These are phyloP conservation scores for Strix uralensis DNA, from an alignment of 2,113 vertebrate genomes.

Conservation along the genomic window DNA sequence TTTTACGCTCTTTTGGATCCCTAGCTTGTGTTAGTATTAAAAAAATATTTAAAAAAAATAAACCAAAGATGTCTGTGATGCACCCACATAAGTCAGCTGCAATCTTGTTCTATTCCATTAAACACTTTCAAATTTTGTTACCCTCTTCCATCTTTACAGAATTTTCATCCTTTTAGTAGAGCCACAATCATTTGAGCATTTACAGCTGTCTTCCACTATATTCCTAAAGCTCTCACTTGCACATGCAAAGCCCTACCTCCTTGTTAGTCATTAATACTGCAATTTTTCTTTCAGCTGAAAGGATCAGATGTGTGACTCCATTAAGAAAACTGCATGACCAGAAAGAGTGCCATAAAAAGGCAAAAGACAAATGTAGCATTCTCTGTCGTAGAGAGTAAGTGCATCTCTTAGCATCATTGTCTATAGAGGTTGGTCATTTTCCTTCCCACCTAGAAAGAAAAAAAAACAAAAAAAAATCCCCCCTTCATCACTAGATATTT, in stretches of 20 bases:
- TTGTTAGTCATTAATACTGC: neutral
- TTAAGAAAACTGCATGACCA: neutral
- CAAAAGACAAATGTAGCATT: neutral
- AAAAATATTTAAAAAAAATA: neutral
- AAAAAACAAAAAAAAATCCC: neutral
- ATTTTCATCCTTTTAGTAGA: neutral
- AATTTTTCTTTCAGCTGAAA: constrained; percentile 2
- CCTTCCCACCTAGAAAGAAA: neutral
- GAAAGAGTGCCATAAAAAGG: neutral
- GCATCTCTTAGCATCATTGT: neutral
- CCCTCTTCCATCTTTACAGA: neutral
- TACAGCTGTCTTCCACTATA: neutral
- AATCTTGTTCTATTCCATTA: neutral
- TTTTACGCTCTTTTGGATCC: neutral
- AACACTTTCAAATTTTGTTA: neutral
- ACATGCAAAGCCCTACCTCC: neutral
- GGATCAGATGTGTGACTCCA: neutral
- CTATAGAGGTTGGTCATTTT: neutral
- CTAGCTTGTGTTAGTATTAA: neutral
- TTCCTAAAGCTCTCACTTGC: neutral
- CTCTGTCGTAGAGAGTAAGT: neutral
- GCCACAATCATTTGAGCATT: neutral
- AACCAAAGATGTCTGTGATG: neutral
- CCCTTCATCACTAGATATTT: neutral
- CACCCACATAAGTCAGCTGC: neutral